Evolutionary conservation across 2,797 vertebrate genomes (phyloP).

Genomic region (Chelon labrosus): DNA sequence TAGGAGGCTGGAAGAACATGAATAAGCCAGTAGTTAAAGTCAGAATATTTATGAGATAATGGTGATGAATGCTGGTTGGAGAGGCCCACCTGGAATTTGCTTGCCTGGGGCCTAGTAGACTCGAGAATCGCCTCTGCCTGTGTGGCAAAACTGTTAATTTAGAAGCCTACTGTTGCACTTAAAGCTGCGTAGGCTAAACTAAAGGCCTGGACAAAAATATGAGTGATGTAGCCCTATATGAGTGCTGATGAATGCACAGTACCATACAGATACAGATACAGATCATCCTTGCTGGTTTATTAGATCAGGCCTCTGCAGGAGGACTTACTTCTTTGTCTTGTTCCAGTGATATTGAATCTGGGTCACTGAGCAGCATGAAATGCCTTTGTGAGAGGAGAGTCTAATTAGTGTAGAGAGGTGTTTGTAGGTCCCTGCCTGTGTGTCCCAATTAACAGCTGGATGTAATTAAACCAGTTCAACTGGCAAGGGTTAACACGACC

Average conservation of each 20-base stretch:
- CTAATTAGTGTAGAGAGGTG: slow-evolving; percentile 74
- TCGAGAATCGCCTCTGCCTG: too few relatives aligned
- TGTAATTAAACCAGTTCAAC: slow-evolving; percentile 58
- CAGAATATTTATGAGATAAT: too few relatives aligned
- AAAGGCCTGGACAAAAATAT: neutral
- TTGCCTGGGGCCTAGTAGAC: too few relatives aligned
- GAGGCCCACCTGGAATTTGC: too few relatives aligned
- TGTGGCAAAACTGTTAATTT: too few relatives aligned
- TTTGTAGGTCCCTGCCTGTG: slow-evolving; percentile 52
- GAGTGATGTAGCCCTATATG: neutral
- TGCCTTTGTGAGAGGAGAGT: slow-evolving; percentile 55
- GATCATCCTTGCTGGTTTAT: slow-evolving; percentile 37
- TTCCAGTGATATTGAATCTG: slow-evolving; percentile 71
- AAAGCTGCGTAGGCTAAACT: neutral
- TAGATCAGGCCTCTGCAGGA: slow-evolving; percentile 39
- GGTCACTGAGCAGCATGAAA: slow-evolving; percentile 78
- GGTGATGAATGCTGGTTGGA: too few relatives aligned
- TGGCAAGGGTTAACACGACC: slow-evolving; percentile 57
- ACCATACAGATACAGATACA: neutral
- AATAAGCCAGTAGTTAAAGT: too few relatives aligned
- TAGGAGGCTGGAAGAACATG: too few relatives aligned
- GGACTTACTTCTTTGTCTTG: slow-evolving; percentile 41
- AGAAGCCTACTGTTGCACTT: too few relatives aligned
- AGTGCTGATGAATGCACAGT: neutral
- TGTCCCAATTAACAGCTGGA: slow-evolving; percentile 65